Conservation (phyloP, 2,888 invertebrate species). For the Platycheirus rosarum region DNA sequence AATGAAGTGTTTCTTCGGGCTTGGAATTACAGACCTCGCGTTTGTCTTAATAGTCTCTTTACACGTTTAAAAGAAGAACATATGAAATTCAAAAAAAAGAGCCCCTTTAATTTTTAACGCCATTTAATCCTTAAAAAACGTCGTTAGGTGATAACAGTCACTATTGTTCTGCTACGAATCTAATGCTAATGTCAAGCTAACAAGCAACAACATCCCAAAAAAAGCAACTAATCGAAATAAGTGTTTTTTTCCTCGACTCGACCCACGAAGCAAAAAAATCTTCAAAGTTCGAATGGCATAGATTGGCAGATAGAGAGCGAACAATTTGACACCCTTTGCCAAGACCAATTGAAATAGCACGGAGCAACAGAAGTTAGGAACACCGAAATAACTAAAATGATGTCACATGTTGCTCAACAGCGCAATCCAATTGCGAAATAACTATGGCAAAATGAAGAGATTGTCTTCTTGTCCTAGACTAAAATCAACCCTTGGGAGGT, state of each 20-base stretch:
- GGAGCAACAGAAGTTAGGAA: constrained; percentile 42
- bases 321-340: constrained; percentile 19
- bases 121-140: constrained; percentile 31
- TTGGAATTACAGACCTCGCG: no score
- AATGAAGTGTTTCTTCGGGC: no score
- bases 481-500: constrained; percentile 57
- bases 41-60: no score
- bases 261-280: constrained; percentile 21
- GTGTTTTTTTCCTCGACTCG: constrained; percentile 24
- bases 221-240: constrained; percentile 12
- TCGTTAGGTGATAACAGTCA: constrained; percentile 70
- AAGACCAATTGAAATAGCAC: neutral
- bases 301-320: constrained; percentile 10
- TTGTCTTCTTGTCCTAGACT: constrained; percentile 53
- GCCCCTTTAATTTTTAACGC: neutral
- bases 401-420: constrained; percentile 72
- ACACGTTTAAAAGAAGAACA: no score
- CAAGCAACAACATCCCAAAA: constrained; percentile 37
- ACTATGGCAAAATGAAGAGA: constrained; percentile 64
- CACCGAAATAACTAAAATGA: constrained; percentile 60
- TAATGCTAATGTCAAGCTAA: constrained; percentile 68
- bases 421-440: constrained; percentile 67
- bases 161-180: constrained; percentile 64
- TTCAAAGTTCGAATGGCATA: constrained; percentile 18
- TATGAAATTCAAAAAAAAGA: no score